Base-by-base conservation (phyloP, 2,888 invertebrate genomes). In the Acrobasis suavella region DNA sequence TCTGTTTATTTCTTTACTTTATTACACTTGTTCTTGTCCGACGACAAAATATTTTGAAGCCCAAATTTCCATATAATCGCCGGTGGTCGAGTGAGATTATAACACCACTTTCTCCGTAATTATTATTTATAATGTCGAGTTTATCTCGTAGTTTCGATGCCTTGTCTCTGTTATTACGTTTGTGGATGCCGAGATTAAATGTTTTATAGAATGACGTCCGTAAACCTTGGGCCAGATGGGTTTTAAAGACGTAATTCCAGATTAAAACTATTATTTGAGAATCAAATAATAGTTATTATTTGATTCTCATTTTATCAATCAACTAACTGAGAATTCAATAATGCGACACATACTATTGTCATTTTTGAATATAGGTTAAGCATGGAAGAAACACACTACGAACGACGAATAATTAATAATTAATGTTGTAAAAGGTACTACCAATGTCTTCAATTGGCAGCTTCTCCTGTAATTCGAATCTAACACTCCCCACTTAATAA, bases 41-140 rank as follows among this genome's bases (percentile, higher is more conserved):
- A 46, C 46, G 46, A 46, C 46, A 46, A 32, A 32, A 32, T 32
- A 32, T 32, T 14, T n/a, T 6, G 42, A 42, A 56, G 17, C 42
- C 42, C 22, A 65, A 69, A 67, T 63, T 67, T 63, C 64, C 59
- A 49, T 60, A 62, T 65, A 64, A 64, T 58, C 62, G 67, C 66
- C 66, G 78, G 79, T 78, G 79, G 77, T 65, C 58, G 56, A 60
- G 58, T 71, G 76, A 67, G 70, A 74, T 78, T 80, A 74, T 83
- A 83, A 82, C 83, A 86, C 76, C 74, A 71, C 91, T 91, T 91
- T 91, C 90, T 77, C 91, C 84, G 63, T 88, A 87, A 90, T 90
- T 90, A 87, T 90, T 88, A 90, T 88, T 89, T 89, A 89, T 87
- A 81, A 75, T 80, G 75, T 78, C 78, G 78, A 78, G 79, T 85